These are phyloP conservation scores for Microtus richardsoni DNA, from an alignment of 2,113 vertebrate genomes.

Conservation along the genomic window DNA sequence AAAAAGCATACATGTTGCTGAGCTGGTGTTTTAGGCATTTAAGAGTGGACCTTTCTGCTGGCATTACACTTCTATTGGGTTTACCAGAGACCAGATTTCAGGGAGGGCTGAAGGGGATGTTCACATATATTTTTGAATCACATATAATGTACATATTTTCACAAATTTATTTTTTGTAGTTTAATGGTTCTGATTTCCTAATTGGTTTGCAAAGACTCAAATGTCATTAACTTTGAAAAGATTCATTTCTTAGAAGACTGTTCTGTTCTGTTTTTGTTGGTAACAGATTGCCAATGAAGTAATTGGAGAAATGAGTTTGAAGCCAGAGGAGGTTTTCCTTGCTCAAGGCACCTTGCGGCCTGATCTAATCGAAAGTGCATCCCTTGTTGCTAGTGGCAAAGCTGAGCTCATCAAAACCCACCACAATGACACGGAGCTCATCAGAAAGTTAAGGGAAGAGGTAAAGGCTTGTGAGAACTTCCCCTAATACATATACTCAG, in stretches of 20 bases:
- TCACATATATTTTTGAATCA: slow-evolving; percentile 14
- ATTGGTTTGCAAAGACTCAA: background rate
- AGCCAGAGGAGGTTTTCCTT: slow-evolving; percentile 97
- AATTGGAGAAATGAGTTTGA: slow-evolving; percentile 98
- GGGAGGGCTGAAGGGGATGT: background rate
- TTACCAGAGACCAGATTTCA: background rate
- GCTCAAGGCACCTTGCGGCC: slow-evolving; percentile 98
- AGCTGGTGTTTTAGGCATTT: background rate
- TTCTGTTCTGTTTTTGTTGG: background rate
- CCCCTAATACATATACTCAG: background rate
- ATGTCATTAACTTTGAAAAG: slow-evolving; percentile 44
- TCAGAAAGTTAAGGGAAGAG: slow-evolving; percentile 97
- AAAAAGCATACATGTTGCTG: background rate
- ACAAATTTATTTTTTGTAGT: slow-evolving; percentile 3
- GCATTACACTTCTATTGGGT: background rate
- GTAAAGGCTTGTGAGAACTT: slow-evolving; percentile 80
- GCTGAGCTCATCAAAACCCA: slow-evolving; percentile 99
- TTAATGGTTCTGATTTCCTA: slow-evolving; percentile 18
- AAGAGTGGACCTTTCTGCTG: slow-evolving; percentile 34
- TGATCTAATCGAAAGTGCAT: slow-evolving; percentile 98
- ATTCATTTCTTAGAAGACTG: background rate
- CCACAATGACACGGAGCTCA: slow-evolving; percentile 99
- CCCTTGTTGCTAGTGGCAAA: slow-evolving; percentile 95
- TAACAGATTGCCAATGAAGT: slow-evolving; percentile 97
- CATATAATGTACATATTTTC: background rate